A percentile compares a stretch with the other conserved stretches of the same genome.
These are phyloP conservation scores for Drosophila neoperkinsi DNA, from an alignment of 2,888 invertebrate species.

Conservation along the genomic window DNA sequence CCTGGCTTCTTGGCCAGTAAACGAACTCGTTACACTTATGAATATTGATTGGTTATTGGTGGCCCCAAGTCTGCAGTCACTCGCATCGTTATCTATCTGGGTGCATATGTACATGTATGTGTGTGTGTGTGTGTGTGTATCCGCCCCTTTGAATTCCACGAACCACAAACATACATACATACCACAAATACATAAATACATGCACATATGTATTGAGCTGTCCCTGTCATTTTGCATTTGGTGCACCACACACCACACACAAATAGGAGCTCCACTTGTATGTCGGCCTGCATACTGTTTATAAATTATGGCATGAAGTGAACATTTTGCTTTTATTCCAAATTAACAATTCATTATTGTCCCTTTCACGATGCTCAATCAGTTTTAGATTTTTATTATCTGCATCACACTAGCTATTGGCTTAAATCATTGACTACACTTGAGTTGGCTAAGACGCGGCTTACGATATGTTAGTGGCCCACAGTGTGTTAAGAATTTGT, in stretches of 20 bases:
- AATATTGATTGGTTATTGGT: conserved; percentile 75
- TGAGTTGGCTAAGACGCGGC: neutral
- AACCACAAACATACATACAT: neutral
- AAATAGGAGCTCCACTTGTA: neutral
- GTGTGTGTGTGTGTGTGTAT: too few species aligned
- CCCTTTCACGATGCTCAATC: neutral
- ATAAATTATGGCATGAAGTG: conserved; percentile 1
- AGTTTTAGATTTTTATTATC: neutral
- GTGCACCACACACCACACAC: neutral
- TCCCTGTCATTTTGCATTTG: conserved; percentile 57
- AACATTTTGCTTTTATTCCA: neutral
- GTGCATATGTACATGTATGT: neutral
- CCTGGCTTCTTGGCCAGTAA: conserved; percentile 34
- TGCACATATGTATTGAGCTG: conserved; percentile 1
- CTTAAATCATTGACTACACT: neutral
- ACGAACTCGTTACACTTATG: conserved; percentile 67
- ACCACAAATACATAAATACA: neutral
- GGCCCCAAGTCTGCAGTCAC: conserved; percentile 38
- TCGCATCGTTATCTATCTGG: conserved; percentile 55
- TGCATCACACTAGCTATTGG: neutral
- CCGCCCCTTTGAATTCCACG: conserved; percentile 10
- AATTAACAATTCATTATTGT: conserved; percentile 6
- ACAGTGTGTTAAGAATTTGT: neutral
- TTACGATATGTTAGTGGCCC: neutral
- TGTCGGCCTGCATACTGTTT: neutral